phyloP scores from a whole-genome alignment of 2,113 vertebrate genomes.

The Periophthalmus modestus region DNA sequence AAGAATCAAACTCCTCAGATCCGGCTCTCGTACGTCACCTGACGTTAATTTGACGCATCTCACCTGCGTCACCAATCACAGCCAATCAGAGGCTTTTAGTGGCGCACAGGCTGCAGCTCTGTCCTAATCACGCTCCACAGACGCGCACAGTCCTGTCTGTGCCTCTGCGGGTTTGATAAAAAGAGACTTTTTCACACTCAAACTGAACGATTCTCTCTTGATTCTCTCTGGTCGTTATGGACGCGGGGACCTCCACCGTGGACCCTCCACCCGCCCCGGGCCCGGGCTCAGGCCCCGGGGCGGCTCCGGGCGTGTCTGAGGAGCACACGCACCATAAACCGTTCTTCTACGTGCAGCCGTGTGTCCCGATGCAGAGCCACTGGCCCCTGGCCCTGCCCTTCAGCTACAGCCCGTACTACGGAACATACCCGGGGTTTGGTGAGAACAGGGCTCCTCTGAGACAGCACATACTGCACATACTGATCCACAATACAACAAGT shows the following conservation, averaged over 20 bases:
- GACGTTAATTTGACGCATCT: slow-evolving; percentile 29
- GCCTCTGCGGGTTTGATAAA: too few relatives aligned
- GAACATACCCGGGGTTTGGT: slow-evolving; percentile 69
- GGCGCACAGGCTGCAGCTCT: background rate
- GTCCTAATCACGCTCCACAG: slow-evolving; percentile 21
- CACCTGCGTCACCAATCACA: slow-evolving; percentile 37
- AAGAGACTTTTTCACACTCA: background rate
- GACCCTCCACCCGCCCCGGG: slow-evolving; percentile 41
- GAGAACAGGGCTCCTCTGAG: background rate
- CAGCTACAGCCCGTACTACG: slow-evolving; percentile 71
- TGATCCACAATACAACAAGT: too few relatives aligned
- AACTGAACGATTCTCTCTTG: background rate
- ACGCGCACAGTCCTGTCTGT: background rate
- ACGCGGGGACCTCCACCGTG: slow-evolving; percentile 35
- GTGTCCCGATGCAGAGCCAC: slow-evolving; percentile 74
- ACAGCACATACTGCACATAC: too few relatives aligned
- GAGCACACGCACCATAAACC: slow-evolving; percentile 63
- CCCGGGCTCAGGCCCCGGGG: slow-evolving; percentile 21
- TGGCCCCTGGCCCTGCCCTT: slow-evolving; percentile 69
- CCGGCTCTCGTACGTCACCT: slow-evolving; percentile 31
- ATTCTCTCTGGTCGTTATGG: slow-evolving; percentile 63
- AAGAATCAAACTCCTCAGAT: background rate
- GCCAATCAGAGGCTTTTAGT: slow-evolving; percentile 44
- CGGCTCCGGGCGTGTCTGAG: slow-evolving; percentile 33
- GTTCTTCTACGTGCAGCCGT: slow-evolving; percentile 75